Percentiles rank a stretch among this genome's conserved stretches.
These are phyloP conservation scores for Micropoecilia bifurca DNA, from an alignment of 2,797 vertebrate species.

Conservation along the genomic window DNA sequence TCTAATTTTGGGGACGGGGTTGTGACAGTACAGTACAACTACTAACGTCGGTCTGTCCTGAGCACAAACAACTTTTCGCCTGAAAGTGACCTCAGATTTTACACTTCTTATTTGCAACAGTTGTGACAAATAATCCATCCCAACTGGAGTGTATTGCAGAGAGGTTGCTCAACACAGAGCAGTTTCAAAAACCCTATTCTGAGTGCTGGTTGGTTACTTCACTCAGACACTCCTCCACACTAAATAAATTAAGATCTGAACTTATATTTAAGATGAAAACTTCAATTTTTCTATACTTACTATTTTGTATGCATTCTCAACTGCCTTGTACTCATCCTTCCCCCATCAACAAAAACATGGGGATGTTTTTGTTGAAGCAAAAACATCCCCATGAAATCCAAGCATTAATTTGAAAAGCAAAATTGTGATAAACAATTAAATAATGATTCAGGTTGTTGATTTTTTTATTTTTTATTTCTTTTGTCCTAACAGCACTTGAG, in stretches of 20 bases:
- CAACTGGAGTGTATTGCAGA: not conserved
- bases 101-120: not conserved
- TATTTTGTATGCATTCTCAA: not conserved
- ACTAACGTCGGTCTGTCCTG: not conserved
- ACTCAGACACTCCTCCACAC: not conserved
- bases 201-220: not conserved
- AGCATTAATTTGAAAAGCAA: not conserved
- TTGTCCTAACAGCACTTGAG: constrained; percentile 40
- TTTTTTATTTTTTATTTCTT: not conserved
- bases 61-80: not conserved
- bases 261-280: not conserved
- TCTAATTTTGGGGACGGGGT: not conserved
- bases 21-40: not conserved
- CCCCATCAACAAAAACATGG: not conserved
- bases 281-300: not conserved
- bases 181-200: not conserved
- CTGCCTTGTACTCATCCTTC: not conserved
- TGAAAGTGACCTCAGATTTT: not conserved
- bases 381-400: no score
- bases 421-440: not conserved
- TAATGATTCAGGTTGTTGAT: not conserved
- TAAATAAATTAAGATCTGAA: not conserved
- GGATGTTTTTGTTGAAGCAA: no score
- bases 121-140: not conserved
- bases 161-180: not conserved